These are phyloP conservation scores for Delichon dasypus DNA, from an alignment of 2,797 vertebrate species.

Conservation along the genomic window DNA sequence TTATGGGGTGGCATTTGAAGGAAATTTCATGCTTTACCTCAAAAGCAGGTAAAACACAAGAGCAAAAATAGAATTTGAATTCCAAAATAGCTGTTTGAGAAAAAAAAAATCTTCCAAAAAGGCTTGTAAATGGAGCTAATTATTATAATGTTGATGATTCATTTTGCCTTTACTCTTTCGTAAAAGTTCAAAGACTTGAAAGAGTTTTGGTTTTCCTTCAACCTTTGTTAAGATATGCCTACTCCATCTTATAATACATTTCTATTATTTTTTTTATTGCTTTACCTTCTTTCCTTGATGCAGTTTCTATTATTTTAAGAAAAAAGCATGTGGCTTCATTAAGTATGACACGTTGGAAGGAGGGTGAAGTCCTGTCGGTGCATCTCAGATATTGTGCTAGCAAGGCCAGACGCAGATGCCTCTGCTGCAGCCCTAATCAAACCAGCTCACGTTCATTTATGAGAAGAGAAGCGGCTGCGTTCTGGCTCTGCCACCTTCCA, in stretches of 20 bases:
- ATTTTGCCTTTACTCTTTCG: background rate
- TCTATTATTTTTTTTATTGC: background rate
- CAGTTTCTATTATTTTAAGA: background rate
- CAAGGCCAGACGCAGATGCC: background rate
- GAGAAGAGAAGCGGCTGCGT: background rate
- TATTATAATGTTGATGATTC: background rate
- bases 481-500: background rate
- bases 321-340: background rate
- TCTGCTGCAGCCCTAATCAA: constrained; percentile 42
- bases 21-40: constrained; percentile 24
- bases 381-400: background rate
- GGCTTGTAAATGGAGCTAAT: background rate
- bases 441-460: background rate
- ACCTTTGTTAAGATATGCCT: background rate
- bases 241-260: background rate
- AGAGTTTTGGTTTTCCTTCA: background rate
- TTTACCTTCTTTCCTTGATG: background rate
- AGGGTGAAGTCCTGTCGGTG: rapidly evolving
- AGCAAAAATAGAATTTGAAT: background rate
- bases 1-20: background rate
- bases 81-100: constrained; percentile 19
- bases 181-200: background rate
- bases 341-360: background rate
- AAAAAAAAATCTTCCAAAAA: background rate
- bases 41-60: constrained; percentile 36